A percentile compares a stretch with the other conserved stretches of the same genome.
phyloP scores from a whole-genome alignment of 2,113 vertebrate genomes.

The Calonectris borealis region DNA sequence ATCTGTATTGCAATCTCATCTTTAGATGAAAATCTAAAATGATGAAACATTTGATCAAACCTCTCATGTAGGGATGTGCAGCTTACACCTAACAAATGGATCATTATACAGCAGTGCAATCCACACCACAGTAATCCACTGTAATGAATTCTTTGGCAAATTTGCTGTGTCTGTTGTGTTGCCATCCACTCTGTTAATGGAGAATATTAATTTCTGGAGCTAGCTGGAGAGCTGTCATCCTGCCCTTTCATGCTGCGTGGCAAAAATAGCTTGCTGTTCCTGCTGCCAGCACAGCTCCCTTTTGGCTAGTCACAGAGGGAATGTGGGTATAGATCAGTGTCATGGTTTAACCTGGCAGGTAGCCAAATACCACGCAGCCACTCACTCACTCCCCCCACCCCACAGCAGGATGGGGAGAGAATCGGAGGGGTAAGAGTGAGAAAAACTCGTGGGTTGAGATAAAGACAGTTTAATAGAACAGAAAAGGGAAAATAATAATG shows the following conservation, averaged over 20 bases:
- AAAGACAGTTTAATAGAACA: too few relatives aligned
- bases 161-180: neutral
- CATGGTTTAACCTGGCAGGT: too few relatives aligned
- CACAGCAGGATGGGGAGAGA: too few relatives aligned
- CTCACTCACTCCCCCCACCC: too few relatives aligned
- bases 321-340: neutral
- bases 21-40: neutral
- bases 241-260: neutral
- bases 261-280: neutral
- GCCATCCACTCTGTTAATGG: neutral
- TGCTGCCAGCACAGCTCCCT: neutral
- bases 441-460: too few relatives aligned
- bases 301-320: neutral
- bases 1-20: neutral
- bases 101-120: neutral
- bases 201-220: neutral
- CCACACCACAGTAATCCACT: neutral
- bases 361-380: too few relatives aligned
- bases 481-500: too few relatives aligned
- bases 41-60: neutral
- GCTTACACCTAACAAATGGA: neutral
- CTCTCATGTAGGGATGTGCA: neutral
- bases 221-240: neutral
- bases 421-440: too few relatives aligned
- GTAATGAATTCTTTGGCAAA: neutral